phyloP scores from a whole-genome alignment of 2,797 vertebrate genomes.

The Pangasius krempfi region DNA sequence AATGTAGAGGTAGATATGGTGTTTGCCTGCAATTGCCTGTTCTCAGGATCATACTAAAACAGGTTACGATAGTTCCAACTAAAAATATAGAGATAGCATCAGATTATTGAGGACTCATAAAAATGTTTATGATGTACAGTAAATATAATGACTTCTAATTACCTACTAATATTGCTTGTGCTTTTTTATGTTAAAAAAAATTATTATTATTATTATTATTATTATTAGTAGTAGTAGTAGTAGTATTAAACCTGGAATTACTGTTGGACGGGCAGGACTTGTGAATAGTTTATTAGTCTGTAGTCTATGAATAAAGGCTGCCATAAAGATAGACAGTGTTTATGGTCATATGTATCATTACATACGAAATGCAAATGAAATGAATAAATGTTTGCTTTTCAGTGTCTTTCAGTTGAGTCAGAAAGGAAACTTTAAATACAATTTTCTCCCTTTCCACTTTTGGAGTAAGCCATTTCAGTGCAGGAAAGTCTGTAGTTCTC shows the following conservation, averaged over 20 bases:
- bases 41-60: neutral
- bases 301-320: neutral
- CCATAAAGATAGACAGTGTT: neutral
- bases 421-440: neutral
- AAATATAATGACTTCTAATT: neutral
- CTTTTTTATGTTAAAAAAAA: no score
- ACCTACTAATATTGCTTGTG: no score
- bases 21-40: no score
- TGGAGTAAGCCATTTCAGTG: neutral
- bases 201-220: no score
- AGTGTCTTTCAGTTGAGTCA: no score
- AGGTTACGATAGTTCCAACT: neutral
- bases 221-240: no score
- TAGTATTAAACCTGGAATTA: no score
- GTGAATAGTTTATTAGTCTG: no score
- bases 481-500: neutral
- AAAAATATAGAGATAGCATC: neutral
- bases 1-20: neutral
- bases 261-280: no score
- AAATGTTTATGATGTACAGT: neutral
- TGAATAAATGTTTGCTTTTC: no score
- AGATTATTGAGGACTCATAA: neutral
- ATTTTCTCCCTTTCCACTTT: neutral
- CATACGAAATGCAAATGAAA: no score
- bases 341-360: neutral